These are phyloP conservation scores for Graptemys geographica DNA, from an alignment of 2,797 vertebrate species.

Conservation along the genomic window DNA sequence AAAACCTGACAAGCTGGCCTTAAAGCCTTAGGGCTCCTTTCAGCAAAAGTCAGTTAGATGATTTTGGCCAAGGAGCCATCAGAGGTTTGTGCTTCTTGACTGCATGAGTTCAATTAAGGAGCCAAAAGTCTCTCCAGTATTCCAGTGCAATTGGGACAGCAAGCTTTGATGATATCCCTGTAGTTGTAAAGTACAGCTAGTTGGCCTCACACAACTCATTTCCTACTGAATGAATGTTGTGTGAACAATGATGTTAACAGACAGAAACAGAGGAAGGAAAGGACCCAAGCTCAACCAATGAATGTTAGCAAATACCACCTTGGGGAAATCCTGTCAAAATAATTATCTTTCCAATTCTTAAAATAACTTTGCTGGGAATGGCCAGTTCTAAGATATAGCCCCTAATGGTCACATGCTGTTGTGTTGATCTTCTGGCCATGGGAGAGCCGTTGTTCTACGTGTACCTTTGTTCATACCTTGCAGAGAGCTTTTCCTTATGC, in stretches of 20 bases:
- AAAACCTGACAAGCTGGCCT: slow-evolving; percentile 61
- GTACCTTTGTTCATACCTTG: not conserved
- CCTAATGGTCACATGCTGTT: not conserved
- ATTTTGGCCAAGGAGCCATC: slow-evolving; percentile 59
- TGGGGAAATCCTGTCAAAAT: slow-evolving; percentile 41
- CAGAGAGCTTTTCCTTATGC: slow-evolving; percentile 1
- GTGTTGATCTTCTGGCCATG: not conserved
- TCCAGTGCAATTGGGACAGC: slow-evolving; percentile 30
- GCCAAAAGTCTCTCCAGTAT: slow-evolving; percentile 59
- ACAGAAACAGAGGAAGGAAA: slow-evolving; percentile 49
- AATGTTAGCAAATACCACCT: slow-evolving; percentile 26
- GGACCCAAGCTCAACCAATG: not conserved
- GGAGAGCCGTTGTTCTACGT: not conserved
- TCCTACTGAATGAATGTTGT: slow-evolving; percentile 21
- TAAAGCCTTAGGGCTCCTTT: slow-evolving; percentile 59
- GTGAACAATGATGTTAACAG: slow-evolving; percentile 63
- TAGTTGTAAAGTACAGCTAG: slow-evolving; percentile 45
- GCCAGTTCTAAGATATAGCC: not conserved
- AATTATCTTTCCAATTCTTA: not conserved
- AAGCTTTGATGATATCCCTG: slow-evolving; percentile 66
- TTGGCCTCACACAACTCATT: slow-evolving; percentile 68
- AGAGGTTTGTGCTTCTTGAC: slow-evolving; percentile 55
- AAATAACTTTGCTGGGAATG: not conserved
- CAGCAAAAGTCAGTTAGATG: slow-evolving; percentile 56
- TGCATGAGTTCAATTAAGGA: slow-evolving; percentile 69